phyloP scores from a whole-genome alignment of 2,888 invertebrate species.

The Hololepta plana region DNA sequence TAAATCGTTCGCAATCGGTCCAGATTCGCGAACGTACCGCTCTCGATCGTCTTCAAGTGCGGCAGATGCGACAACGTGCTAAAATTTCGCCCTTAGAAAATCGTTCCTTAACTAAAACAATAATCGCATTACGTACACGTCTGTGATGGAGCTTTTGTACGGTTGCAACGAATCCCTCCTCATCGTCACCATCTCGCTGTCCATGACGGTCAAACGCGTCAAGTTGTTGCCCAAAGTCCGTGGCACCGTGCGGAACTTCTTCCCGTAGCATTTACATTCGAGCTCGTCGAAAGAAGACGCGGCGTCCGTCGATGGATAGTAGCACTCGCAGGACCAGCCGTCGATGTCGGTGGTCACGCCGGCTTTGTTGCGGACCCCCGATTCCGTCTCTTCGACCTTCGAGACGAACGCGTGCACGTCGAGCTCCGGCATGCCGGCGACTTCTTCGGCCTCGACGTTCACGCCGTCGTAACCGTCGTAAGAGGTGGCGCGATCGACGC shows the following conservation, averaged over 20 bases:
- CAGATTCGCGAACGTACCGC: slow-evolving; percentile 39
- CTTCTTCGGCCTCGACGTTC: no score
- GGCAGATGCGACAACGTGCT: slow-evolving; percentile 32
- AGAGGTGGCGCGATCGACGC: no score
- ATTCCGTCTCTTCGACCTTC: no score
- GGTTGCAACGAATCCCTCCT: slow-evolving; percentile 18
- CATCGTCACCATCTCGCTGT: slow-evolving; percentile 19
- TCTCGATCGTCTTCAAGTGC: slow-evolving; percentile 33
- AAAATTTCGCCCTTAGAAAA: background rate
- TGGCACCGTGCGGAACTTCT: slow-evolving; percentile 18
- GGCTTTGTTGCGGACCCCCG: no score
- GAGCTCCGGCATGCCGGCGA: no score
- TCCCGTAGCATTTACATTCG: slow-evolving; percentile 21
- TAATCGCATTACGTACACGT: slow-evolving; percentile 21
- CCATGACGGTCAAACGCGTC: slow-evolving; percentile 20
- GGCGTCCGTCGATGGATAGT: slow-evolving; percentile 10
- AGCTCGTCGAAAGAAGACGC: no score
- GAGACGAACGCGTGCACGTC: no score
- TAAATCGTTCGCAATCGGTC: slow-evolving; percentile 34
- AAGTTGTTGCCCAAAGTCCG: slow-evolving; percentile 16
- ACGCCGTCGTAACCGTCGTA: no score
- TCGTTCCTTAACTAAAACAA: background rate
- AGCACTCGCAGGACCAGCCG: slow-evolving; percentile 15
- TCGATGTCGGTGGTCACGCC: no score
- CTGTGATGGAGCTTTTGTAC: slow-evolving; percentile 21